Conservation (phyloP, 2,888 invertebrate species). For the Caenorhabditis plicata region DNA sequence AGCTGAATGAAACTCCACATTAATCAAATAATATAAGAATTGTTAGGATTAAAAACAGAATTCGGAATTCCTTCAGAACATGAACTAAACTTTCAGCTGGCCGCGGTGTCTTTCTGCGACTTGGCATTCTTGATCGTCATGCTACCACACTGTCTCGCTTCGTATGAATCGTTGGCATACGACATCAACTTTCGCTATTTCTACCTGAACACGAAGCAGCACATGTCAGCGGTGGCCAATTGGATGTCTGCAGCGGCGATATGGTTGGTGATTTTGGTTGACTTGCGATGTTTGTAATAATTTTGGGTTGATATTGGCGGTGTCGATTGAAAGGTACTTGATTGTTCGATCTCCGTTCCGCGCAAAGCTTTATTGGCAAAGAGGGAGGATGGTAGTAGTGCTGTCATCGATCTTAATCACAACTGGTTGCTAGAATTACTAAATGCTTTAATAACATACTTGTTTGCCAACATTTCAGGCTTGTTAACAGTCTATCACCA, state of each 20-base stretch:
- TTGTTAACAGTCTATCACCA: conserved; percentile 59
- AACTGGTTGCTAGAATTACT: no score
- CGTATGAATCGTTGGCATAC: conserved; percentile 41
- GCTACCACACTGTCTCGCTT: conserved; percentile 49
- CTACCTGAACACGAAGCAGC: conserved; percentile 56
- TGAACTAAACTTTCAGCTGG: conserved; percentile 49
- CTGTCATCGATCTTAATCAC: conserved; percentile 53
- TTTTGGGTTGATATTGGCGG: conserved; percentile 58
- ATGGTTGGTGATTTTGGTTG: no score
- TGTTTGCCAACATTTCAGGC: neutral
- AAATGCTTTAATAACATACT: neutral
- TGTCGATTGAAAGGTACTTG: conserved; percentile 59
- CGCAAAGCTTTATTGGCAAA: conserved; percentile 61
- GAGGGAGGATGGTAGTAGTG: conserved; percentile 44
- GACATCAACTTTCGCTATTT: conserved; percentile 50
- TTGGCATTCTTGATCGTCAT: conserved; percentile 53
- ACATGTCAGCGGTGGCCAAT: conserved; percentile 61
- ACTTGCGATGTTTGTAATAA: no score
- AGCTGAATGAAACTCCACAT: no score
- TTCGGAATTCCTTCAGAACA: neutral
- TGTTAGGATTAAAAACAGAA: conserved; percentile 3
- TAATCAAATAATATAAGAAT: no score
- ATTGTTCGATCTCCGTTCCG: conserved; percentile 58
- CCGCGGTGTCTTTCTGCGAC: conserved; percentile 62
- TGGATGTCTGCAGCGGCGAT: conserved; percentile 64